These are phyloP conservation scores for Coenobita brevimanus DNA, from an alignment of 1,140 invertebrate genomes.

Conservation along the genomic window DNA sequence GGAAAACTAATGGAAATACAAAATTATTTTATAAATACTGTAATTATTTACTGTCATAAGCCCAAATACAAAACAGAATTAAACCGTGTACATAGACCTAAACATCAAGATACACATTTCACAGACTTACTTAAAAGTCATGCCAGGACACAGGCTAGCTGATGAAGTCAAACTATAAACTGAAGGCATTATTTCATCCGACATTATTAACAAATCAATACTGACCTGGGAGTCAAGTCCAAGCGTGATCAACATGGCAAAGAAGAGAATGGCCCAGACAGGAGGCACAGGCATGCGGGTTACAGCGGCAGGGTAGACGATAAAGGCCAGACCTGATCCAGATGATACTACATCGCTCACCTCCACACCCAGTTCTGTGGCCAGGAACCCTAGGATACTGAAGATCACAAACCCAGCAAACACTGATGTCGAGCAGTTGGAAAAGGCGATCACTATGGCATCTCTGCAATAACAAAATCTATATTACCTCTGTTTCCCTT, in stretches of 20 bases:
- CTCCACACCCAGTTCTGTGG: constrained; percentile 71
- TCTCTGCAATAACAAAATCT: constrained; percentile 69
- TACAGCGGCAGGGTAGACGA: constrained; percentile 74
- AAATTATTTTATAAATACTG: too few species aligned
- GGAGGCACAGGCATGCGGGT: constrained; percentile 72
- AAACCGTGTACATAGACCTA: too few species aligned
- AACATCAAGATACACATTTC: too few species aligned
- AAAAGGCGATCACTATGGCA: constrained; percentile 71
- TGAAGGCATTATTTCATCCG: too few species aligned
- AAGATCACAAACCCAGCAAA: constrained; percentile 78
- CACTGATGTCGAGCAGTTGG: constrained; percentile 73
- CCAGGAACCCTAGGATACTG: constrained; percentile 74
- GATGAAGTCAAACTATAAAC: too few species aligned
- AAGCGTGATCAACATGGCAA: constrained; percentile 73
- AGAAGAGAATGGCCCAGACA: constrained; percentile 74
- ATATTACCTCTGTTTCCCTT: background rate
- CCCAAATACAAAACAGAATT: too few species aligned
- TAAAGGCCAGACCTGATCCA: constrained; percentile 71
- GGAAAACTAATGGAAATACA: too few species aligned
- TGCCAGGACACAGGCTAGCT: too few species aligned
- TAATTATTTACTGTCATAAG: too few species aligned
- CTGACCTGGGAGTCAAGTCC: constrained; percentile 72
- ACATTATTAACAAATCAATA: too few species aligned
- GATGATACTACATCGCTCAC: constrained; percentile 72
- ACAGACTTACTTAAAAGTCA: too few species aligned